Base-by-base conservation (phyloP, 2,888 invertebrate species). In the Acleris emargana region DNA sequence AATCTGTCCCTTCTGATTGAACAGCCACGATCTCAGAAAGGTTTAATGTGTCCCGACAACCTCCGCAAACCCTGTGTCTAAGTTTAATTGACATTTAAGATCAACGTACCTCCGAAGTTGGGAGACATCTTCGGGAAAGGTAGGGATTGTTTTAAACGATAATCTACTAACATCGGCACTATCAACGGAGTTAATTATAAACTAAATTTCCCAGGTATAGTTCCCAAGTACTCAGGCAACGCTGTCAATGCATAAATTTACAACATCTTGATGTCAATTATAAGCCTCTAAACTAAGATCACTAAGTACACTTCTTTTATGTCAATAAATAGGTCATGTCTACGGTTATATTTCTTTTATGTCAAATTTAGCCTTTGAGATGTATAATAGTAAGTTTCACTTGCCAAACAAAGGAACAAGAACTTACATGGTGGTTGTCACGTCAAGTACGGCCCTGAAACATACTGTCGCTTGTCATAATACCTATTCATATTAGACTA, bases 11-110 rank as follows among this genome's bases (percentile, higher is more conserved):
- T 49, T 18, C 20, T 50, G 54, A 66, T 57, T 66, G 43, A 51
- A 18, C 55, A 47, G 47, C 45, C 47, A 55, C 57, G 61, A 42
- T 38, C 45, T 61, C 38, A 51, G 32, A 52, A 61, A 61, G 51
- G 45, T 54, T n/a, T 52, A 66, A 66, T 61, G 60, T 52, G 61
- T 58, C 32, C n/a, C 17, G 51, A 25, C 60, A 51, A 60, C 51
- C 42, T 51, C 45, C 47, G 50, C 50, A 60, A 51, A 64, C 45
- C 54, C 58, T 42, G 54, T 66, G 57, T 67, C 70, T 60, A 73
- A 72, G 71, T 73, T 72, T 73, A 71, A 73, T 73, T 73, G 73
- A 68, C 69, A 71, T 67, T 62, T 64, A 69, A 62, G 67, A 67
- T 69, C 67, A 60, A 57, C 57, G 60, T 61, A 57, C 57, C 61